Percentiles rank a stretch among this genome's conserved stretches.
Evolutionary conservation across 2,113 vertebrate species (phyloP).

Genomic region (Lates calcarifer): DNA sequence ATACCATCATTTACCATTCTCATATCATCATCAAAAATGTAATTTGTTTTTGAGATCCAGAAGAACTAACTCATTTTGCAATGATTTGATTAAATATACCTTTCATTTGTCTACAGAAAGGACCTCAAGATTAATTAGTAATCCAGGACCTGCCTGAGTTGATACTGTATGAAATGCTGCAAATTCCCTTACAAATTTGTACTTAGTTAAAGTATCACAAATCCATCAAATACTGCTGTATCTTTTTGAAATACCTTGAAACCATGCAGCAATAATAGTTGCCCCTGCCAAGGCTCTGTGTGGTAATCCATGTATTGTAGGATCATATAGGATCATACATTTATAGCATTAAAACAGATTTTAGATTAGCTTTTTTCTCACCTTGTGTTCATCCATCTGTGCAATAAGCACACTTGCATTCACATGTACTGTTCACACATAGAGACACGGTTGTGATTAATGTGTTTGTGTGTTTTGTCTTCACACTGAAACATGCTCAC

Average conservation of each 20-base stretch:
- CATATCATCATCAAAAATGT: no score
- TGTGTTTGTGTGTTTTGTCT: slow-evolving; percentile 26
- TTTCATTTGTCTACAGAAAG: no score
- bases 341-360: not conserved
- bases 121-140: no score
- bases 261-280: slow-evolving; percentile 16
- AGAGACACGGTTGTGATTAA: slow-evolving; percentile 23
- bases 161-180: no score
- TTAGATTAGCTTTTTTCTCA: slow-evolving; percentile 19
- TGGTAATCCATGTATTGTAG: slow-evolving; percentile 31
- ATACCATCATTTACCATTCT: no score
- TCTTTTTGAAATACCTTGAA: not conserved
- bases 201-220: no score
- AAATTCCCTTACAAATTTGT: no score
- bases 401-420: not conserved
- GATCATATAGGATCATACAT: slow-evolving; percentile 12
- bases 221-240: not conserved
- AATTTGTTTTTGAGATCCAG: not conserved
- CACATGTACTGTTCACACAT: slow-evolving; percentile 1
- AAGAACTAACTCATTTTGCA: not conserved
- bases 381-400: slow-evolving; percentile 40
- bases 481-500: slow-evolving; percentile 9
- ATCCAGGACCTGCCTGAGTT: no score
- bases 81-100: not conserved
- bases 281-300: slow-evolving; percentile 2